Percentiles rank a stretch among this genome's conserved stretches.
These are phyloP conservation scores for Bothrops jararaca DNA, from an alignment of 2,113 vertebrate genomes.

Conservation along the genomic window DNA sequence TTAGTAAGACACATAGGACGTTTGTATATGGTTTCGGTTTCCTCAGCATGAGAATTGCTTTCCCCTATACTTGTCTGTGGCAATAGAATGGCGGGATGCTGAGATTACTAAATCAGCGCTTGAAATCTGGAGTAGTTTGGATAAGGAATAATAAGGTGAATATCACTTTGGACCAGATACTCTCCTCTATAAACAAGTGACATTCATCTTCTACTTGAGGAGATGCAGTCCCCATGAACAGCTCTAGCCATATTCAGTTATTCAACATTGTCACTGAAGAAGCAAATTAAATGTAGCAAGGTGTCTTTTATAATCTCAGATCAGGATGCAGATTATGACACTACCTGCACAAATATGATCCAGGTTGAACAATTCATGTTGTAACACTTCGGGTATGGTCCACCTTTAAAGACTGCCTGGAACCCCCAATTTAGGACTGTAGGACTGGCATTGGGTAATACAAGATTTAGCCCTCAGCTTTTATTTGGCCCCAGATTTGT, in stretches of 20 bases:
- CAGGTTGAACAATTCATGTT: not conserved
- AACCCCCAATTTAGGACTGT: not conserved
- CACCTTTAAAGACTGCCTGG: not conserved
- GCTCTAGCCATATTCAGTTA: not conserved
- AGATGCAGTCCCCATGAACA: not conserved
- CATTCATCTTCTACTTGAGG: not conserved
- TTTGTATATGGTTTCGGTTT: not conserved
- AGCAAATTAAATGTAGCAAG: not conserved
- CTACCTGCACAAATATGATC: not conserved
- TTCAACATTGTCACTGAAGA: not conserved
- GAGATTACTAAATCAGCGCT: not conserved
- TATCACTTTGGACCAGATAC: not conserved
- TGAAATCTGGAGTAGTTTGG: not conserved
- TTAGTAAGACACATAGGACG: not conserved
- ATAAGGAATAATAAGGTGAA: not conserved
- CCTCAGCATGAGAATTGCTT: not conserved
- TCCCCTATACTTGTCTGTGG: not conserved
- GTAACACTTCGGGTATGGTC: not conserved
- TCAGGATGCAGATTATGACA: not conserved
- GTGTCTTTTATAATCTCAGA: not conserved
- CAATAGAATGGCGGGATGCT: not conserved
- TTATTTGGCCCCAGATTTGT: not conserved
- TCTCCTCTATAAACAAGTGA: not conserved
- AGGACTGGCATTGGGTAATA: not conserved
- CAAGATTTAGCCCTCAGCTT: not conserved